Evolutionary conservation across 2,888 invertebrate species (phyloP), one percentile per base, ranked within the genome.

Genomic region (Craniophora ligustri): DNA sequence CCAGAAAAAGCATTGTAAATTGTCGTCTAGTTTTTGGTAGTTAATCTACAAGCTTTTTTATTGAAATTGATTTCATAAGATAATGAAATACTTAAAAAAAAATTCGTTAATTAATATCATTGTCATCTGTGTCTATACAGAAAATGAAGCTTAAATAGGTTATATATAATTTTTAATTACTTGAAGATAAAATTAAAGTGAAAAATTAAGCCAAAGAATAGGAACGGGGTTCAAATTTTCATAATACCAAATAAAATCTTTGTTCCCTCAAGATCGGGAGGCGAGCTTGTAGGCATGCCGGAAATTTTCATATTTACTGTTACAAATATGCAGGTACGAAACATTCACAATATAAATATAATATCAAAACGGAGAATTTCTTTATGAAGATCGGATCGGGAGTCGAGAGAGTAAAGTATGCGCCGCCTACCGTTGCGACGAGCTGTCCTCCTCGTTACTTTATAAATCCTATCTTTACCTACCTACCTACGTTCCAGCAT

Each of bases 241-340:
- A 79, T 87, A 88, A 89, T 88, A 86, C 81, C 82, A 72, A 85
- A 85, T 85, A 68, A 66, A 66, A 88, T 87, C 86, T 88, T 88
- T 89, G 87, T 86, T 86, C 84, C 85, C 80, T 82, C 83, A 86
- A 89, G 87, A 89, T 83, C 80, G 80, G 76, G 84, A 81, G 82
- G 73, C 82, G 82, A 84, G 87, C 84, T 88, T 85, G 86, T 82
- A 87, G 89, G 89, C 88, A 93, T 93, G 91, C 88, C 84, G 82
- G 88, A 91, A 88, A 94, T 94, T 93, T 93, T 94, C 94, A 94
- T 94, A 94, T 93, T 93, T 94, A 93, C 91, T 88, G 91, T 87
- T 87, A 89, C 87, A 93, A 93, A 93, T 93, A 93, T 94, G 93
- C 94, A 94, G 94, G 94, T 94, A 93, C 87, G 86, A 87, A 89